phyloP scores from a whole-genome alignment of 2,888 invertebrate genomes.

The Stenotaenia linearis region DNA sequence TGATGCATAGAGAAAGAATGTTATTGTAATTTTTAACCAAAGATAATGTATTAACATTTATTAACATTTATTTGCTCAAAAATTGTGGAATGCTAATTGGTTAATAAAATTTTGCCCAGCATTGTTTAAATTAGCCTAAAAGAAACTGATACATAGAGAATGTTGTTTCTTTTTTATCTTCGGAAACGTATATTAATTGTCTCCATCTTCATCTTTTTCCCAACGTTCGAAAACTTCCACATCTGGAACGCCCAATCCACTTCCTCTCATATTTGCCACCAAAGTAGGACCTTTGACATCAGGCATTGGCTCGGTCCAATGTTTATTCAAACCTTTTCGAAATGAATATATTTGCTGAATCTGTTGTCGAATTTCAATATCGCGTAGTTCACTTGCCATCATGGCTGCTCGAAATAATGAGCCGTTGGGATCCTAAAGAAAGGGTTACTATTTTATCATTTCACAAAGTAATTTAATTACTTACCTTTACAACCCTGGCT shows the following conservation, averaged over 20 bases:
- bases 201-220: no score
- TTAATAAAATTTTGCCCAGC: no score
- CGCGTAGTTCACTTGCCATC: slow-evolving; percentile 96
- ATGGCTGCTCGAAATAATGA: slow-evolving; percentile 97
- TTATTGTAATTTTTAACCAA: no score
- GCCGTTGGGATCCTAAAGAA: slow-evolving; percentile 82
- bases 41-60: no score
- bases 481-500: slow-evolving; percentile 77
- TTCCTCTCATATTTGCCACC: slow-evolving; percentile 74
- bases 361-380: slow-evolving; percentile 90
- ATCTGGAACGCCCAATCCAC: slow-evolving; percentile 78
- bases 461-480: not conserved
- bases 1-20: no score
- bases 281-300: slow-evolving; percentile 67
- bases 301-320: slow-evolving; percentile 94
- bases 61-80: no score
- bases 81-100: no score
- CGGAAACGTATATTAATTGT: no score
- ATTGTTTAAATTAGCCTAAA: no score
- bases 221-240: no score
- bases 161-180: no score
- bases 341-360: slow-evolving; percentile 83
- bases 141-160: no score
- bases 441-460: not conserved
- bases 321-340: slow-evolving; percentile 67